Base-by-base conservation (phyloP, 2,888 invertebrate species). In the Agrenia bidenticulata region DNA sequence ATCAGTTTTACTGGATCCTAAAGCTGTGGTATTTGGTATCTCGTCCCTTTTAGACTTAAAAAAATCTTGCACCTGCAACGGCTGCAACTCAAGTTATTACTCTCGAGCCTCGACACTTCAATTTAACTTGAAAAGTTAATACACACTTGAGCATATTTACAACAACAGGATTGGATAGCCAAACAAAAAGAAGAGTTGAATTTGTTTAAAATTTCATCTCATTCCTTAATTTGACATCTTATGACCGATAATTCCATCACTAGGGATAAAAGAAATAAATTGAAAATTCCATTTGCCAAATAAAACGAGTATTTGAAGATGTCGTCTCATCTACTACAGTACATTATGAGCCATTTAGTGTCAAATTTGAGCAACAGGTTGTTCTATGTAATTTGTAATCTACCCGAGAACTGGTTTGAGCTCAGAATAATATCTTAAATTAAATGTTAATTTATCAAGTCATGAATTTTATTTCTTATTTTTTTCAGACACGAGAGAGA, bases 401-500 rank as follows among this genome's bases (percentile, higher is more conserved):
- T 17, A 19, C 19, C 4, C 19, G 4, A 17, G n/a, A 45, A 17
- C 19, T 45, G 45, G 45, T 45, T 45, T 15, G 5, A 45, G 15
- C 5, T 15, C 45, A 45, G 5, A 5, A 19, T 39, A 11, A 11
- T 45, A 17, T 15, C 19, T 19, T 45, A 17, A 45, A 45, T 45
- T 45, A n/a, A 45, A 45, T 9, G 45, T 9, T 45, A 45, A 45
- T 45, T 45, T 45, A 19, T 45, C n/a, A 45, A 45, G n/a, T 45
- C 5, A 45, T 45, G 45, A 19, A 19, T 45, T 17, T 45, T 9
- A 9, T 45, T 45, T 19, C 5, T n/a, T n/a, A n/a, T n/a, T 15
- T 45, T 45, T 73, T 77, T 17, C 86, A 94, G 94, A 94, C 82
- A 92, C 92, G 5, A 84, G 93, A 73, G 94, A 94, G 81, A 91